phyloP scores from a whole-genome alignment of 2,888 invertebrate genomes.

The Cyclophora albipunctata region DNA sequence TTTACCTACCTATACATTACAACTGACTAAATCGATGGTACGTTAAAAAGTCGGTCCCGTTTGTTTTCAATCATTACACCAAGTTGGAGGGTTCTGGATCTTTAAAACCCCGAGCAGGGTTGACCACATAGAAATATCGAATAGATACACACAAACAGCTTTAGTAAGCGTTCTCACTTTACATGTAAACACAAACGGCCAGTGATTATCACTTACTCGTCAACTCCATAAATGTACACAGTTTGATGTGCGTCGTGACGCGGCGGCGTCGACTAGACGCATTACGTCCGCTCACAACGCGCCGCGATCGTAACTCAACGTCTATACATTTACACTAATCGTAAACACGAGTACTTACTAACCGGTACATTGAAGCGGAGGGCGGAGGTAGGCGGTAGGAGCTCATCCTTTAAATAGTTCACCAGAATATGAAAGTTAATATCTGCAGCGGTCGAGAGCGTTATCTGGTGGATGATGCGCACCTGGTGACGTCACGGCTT shows the following conservation, averaged over 20 bases:
- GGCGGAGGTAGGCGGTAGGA: background rate
- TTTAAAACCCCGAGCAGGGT: background rate
- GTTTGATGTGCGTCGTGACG: background rate
- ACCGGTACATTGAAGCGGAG: background rate
- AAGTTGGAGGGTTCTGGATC: background rate
- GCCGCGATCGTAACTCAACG: background rate
- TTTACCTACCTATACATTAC: too few species aligned
- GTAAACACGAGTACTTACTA: conserved; percentile 4
- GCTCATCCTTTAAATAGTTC: conserved; percentile 1
- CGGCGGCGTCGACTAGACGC: background rate
- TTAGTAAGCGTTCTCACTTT: too few species aligned
- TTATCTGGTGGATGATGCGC: background rate
- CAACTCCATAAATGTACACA: too few species aligned
- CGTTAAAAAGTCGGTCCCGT: background rate
- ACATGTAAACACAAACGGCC: too few species aligned
- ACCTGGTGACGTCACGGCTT: background rate
- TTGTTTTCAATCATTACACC: background rate
- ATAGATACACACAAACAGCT: background rate
- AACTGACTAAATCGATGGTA: background rate
- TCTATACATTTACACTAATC: conserved; percentile 7
- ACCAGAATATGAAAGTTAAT: background rate
- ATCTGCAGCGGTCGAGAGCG: background rate
- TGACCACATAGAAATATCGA: background rate
- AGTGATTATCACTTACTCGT: too few species aligned
- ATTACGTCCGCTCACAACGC: background rate